Evolutionary conservation across 2,113 vertebrate species (phyloP).

Genomic region (Anhinga rufa): DNA sequence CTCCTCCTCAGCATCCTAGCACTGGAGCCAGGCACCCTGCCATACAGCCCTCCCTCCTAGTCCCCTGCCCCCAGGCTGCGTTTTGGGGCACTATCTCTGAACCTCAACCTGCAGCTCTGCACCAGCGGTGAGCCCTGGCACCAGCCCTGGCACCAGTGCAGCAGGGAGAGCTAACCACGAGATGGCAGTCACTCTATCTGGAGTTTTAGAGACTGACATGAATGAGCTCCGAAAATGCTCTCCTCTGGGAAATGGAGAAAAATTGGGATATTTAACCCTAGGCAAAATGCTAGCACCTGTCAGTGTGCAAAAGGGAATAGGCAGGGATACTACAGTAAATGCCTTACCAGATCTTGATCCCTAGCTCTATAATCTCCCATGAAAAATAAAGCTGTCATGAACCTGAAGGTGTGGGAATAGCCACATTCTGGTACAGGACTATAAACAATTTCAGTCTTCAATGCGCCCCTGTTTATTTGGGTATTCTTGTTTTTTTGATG

Average conservation of each 20-base stretch:
- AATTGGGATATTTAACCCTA: not conserved
- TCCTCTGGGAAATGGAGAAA: not conserved
- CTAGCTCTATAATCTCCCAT: not conserved
- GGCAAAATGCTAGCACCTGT: not conserved
- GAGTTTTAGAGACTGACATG: rapidly evolving
- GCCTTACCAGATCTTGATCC: not conserved
- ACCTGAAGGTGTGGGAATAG: not conserved
- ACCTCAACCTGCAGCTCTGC: not conserved
- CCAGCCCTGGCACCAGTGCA: not conserved
- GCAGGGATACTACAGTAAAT: not conserved
- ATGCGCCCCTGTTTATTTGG: not conserved
- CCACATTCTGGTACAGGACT: not conserved
- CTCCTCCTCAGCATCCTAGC: not conserved
- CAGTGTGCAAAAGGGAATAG: not conserved
- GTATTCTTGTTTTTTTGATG: not conserved
- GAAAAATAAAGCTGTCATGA: not conserved
- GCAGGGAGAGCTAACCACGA: not conserved
- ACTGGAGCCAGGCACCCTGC: not conserved
- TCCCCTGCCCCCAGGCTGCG: too few relatives aligned
- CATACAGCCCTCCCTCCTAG: not conserved
- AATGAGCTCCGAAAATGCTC: rapidly evolving
- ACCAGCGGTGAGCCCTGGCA: not conserved
- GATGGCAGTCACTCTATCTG: not conserved
- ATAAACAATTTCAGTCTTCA: not conserved
- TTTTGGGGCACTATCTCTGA: rapidly evolving